Base-by-base conservation (phyloP, 2,888 invertebrate species). In the Listrodromus nycthemerus region DNA sequence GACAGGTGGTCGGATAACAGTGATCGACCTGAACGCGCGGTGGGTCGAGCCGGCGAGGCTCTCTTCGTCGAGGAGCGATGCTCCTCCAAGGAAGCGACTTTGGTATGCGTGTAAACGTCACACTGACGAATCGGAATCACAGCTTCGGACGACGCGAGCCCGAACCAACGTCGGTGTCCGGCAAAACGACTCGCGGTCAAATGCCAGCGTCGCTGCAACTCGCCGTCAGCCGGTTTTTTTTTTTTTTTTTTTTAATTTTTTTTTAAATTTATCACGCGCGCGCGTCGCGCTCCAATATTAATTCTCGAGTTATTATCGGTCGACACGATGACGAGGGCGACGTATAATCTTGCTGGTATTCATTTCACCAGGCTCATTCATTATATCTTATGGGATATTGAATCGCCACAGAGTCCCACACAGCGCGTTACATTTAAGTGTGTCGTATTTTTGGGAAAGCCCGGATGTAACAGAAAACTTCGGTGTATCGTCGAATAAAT, bases 1-100 rank as follows among this genome's bases (percentile, higher is more conserved):
- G 74, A 74, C 74, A 74, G 74, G 63, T 74, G 74, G 74, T 63
- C 61, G 48, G 74, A 48, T 74, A 61, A 19, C 63, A 74, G 73
- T 45, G 73, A 63, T 74, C 73, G 73, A 74, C 73, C 63, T 45
- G 73, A 74, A 33, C 73, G 61, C 48, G 48, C 48, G 73, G 73
- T 74, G 45, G 45, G 61, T 74, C 73, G 61, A 61, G 45, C 30
- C 63, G 30, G 61, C 61, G 61, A 48, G 61, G 8, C 16, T 41
- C 66, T 5, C 21, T 21, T 5, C 27, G 33, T 6, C 33, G 33
- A 30, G 33, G 16, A 33, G 75, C 33, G 13, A 55, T 27, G 65
- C 6, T 37, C 74, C 45, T 45, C 48, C 19, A 8, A 65, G 50
- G 48, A 52, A 66, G 50, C 13, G 24, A 10, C 66, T 50, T 24